Conservation (phyloP, 1,140 invertebrate genomes). For the Centruroides vittatus region DNA sequence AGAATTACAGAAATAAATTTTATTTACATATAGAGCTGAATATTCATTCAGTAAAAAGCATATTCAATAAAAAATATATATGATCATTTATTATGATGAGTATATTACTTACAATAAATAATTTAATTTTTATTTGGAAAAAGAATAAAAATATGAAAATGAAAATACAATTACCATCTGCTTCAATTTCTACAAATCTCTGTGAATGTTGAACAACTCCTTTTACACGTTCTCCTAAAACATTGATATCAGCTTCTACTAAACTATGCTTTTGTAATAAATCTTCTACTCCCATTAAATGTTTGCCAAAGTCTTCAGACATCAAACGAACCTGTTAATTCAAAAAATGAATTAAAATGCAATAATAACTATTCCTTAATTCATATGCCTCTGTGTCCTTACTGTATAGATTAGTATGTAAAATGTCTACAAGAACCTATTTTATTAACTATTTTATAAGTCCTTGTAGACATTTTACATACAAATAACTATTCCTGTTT, state of each 20-base stretch:
- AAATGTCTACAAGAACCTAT: too few species aligned
- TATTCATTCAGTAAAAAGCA: too few species aligned
- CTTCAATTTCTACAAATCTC: conserved; percentile 27
- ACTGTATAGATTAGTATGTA: too few species aligned
- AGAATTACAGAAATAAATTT: too few species aligned
- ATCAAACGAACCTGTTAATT: conserved; percentile 33
- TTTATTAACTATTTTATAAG: background rate
- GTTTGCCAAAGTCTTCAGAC: conserved; percentile 97
- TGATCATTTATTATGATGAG: too few species aligned
- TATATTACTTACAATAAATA: too few species aligned
- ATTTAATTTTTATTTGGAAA: too few species aligned
- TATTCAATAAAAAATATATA: too few species aligned
- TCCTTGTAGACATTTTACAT: background rate
- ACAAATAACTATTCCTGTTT: background rate
- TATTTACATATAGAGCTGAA: too few species aligned
- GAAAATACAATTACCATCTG: conserved; percentile 4
- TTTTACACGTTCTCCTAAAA: conserved; percentile 91
- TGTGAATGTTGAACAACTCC: conserved; percentile 88
- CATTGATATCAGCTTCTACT: conserved; percentile 96
- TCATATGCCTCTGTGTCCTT: too few species aligned
- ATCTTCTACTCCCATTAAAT: conserved; percentile 98
- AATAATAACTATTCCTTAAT: too few species aligned
- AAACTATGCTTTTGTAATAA: conserved; percentile 94
- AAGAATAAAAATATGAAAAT: too few species aligned
- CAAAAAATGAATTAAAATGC: background rate